Percentiles rank a stretch among this genome's conserved stretches.
These are phyloP conservation scores for Hydrophis major DNA, from an alignment of 2,797 vertebrate species.

Conservation along the genomic window DNA sequence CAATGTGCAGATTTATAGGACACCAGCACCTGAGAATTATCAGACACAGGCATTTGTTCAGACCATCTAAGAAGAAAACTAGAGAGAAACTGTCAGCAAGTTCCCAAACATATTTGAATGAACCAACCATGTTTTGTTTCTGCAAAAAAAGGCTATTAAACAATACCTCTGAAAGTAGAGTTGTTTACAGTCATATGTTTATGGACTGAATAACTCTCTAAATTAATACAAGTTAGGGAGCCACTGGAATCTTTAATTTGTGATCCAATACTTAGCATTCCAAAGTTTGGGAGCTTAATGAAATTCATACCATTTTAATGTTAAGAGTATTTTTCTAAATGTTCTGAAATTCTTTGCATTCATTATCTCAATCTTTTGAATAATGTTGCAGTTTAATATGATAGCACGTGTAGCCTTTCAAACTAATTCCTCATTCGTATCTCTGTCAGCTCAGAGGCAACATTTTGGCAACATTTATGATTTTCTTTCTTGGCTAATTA, in stretches of 20 bases:
- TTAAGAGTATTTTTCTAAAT: not conserved
- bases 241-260: not conserved
- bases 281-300: not conserved
- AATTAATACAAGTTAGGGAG: not conserved
- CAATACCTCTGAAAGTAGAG: not conserved
- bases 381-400: not conserved
- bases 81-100: conserved; percentile 31
- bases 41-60: conserved; percentile 21
- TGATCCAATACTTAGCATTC: not conserved
- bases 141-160: not conserved
- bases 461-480: not conserved
- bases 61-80: conserved; percentile 25
- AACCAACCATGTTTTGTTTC: conserved; percentile 1
- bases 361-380: not conserved
- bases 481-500: not conserved
- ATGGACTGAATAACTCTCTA: not conserved
- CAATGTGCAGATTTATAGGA: not conserved
- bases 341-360: not conserved
- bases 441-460: not conserved
- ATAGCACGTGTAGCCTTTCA: not conserved
- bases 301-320: not conserved
- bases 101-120: conserved; percentile 28
- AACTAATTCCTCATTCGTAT: not conserved
- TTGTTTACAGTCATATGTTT: conserved; percentile 11
- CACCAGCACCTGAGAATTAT: not conserved